phyloP scores from a whole-genome alignment of 2,113 vertebrate genomes.

The Camelus bactrianus region DNA sequence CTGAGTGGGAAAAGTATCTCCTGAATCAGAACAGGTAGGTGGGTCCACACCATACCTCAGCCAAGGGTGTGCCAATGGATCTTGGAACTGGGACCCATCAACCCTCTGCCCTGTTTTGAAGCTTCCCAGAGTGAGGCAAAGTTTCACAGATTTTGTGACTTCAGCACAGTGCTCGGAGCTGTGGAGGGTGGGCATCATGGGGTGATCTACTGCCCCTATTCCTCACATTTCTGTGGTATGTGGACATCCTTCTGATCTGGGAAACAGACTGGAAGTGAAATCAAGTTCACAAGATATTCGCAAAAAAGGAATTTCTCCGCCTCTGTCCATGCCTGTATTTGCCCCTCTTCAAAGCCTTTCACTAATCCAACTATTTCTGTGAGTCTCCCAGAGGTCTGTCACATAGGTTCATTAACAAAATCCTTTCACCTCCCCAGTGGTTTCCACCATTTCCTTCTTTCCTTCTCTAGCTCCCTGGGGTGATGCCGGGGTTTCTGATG shows the following conservation, averaged over 20 bases:
- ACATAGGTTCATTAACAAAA: conserved; percentile 60
- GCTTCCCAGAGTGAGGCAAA: not conserved
- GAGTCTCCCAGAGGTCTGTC: conserved; percentile 44
- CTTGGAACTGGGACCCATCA: not conserved
- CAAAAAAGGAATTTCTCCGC: conserved; percentile 13
- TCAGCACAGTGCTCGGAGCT: not conserved
- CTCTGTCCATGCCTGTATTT: not conserved
- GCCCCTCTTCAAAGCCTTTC: conserved; percentile 31
- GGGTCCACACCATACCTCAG: not conserved
- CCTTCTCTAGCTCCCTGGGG: not conserved
- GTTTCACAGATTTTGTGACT: not conserved
- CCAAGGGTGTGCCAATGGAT: not conserved
- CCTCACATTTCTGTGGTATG: not conserved
- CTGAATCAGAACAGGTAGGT: not conserved
- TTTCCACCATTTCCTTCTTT: conserved; percentile 11
- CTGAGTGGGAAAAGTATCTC: not conserved
- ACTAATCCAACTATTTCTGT: not conserved
- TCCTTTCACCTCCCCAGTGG: conserved; percentile 54
- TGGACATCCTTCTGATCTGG: conserved; percentile 2
- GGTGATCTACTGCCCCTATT: not conserved
- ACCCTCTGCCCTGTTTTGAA: not conserved
- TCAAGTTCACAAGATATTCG: conserved; percentile 27
- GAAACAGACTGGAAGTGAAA: conserved; percentile 43
- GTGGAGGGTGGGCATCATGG: not conserved
- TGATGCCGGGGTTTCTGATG: conserved; percentile 60